phyloP scores from a whole-genome alignment of 2,797 vertebrate species.

The Coluber constrictor region DNA sequence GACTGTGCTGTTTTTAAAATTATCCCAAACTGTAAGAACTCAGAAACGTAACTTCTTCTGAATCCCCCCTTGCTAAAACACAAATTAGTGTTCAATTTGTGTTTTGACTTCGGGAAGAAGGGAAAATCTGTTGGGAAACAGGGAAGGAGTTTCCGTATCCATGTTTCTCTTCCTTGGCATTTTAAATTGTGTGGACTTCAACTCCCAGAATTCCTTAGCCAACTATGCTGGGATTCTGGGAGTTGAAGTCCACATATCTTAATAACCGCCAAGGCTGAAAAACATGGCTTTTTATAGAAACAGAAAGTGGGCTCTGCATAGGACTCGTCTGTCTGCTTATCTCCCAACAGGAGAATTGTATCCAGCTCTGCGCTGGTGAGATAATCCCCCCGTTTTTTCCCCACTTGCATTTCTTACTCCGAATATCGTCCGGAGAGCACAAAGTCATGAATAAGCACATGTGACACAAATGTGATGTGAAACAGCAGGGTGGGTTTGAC shows the following conservation, averaged over 20 bases:
- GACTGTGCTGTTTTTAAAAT: neutral
- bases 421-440: neutral
- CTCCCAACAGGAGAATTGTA: neutral
- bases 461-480: neutral
- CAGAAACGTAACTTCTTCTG: too few relatives aligned
- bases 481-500: neutral
- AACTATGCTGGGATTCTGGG: neutral
- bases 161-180: fast-evolving
- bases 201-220: neutral
- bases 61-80: neutral
- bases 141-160: neutral
- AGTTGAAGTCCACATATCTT: neutral
- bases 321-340: neutral
- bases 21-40: neutral
- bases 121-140: neutral
- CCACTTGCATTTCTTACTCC: neutral
- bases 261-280: neutral
- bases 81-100: too few relatives aligned
- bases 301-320: neutral
- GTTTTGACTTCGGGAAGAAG: too few relatives aligned
- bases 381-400: too few relatives aligned
- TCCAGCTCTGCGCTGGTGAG: neutral
- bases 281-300: neutral
- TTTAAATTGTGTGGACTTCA: neutral
- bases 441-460: neutral